Base-by-base conservation (phyloP, 2,888 invertebrate genomes). In the Eristalis arbustorum region DNA sequence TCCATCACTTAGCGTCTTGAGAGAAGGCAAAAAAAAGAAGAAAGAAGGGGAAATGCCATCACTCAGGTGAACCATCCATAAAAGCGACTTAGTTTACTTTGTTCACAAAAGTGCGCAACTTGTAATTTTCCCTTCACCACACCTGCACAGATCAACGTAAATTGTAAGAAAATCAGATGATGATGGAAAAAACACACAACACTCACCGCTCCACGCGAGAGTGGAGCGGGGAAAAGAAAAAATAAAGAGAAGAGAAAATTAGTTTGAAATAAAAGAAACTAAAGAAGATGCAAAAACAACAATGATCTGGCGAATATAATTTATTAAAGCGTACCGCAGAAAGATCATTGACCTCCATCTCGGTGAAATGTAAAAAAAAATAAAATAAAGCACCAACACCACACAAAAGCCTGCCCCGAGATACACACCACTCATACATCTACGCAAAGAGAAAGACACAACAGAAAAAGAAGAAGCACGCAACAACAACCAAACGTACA, bases 321-420 rank as follows among this genome's bases (percentile, higher is more conserved):
- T 82, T 74, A 63, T 78, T 63, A 71, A 81, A 85, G 82, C 74
- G 66, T 63, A 85, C 69, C 72, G 77, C 76, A 77, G 71, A 81
- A 67, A 78, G 85, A 85, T 71, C 85, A 49, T 78, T 78, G 82
- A 85, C 81, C 82, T 82, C 85, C 66, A 85, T 85, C 77, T 69
- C 31, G 57, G 64, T 74, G 85, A 82, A 78, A 80, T 71, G 74
- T 74, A 61, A 34, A 72, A 71, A 62, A 69, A 61, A 66, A 75
- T 40, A 67, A 66, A 74, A 57, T 1, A 75, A 63, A 40, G 37
- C 71, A 71, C 28, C 49, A 49, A 68, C 56, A 31, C 31, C 31
- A 31, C 31, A 71, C 61, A 49, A 49, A n/a, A 42, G 14, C 13
- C 11, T 23, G 4, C 66, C 8, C 25, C 0, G 1, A 67, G 34